These are phyloP conservation scores for Lacanobia oleracea DNA, from an alignment of 2,888 invertebrate species.

Conservation along the genomic window DNA sequence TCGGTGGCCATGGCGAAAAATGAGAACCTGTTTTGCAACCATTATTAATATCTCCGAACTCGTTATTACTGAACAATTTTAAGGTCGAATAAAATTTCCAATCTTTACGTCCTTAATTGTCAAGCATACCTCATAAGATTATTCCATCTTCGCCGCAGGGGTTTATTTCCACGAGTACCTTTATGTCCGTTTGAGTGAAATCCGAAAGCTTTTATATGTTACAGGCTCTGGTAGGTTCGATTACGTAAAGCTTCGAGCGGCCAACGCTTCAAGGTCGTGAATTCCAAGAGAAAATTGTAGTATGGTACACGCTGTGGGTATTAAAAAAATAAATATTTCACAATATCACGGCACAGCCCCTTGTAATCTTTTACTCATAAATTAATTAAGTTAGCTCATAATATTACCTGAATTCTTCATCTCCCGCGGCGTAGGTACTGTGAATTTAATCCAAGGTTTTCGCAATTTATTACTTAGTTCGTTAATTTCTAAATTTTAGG, in stretches of 20 bases:
- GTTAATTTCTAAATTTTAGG: constrained; percentile 47
- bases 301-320: constrained; percentile 27
- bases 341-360: constrained; percentile 62
- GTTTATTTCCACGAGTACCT: constrained; percentile 45
- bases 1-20: neutral
- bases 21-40: constrained; percentile 1
- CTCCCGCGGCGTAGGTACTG: constrained; percentile 52
- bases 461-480: constrained; percentile 54
- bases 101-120: constrained; percentile 3
- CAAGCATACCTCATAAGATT: constrained; percentile 13
- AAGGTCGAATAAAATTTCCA: neutral
- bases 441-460: constrained; percentile 56
- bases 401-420: constrained; percentile 64
- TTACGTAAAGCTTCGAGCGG: constrained; percentile 45
- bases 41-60: neutral
- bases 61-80: neutral
- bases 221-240: constrained; percentile 38
- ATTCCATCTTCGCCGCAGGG: constrained; percentile 22
- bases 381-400: constrained; percentile 71
- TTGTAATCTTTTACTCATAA: constrained; percentile 71
- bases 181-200: constrained; percentile 47
- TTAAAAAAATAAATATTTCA: constrained; percentile 59
- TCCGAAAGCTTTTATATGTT: constrained; percentile 47
- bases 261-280: constrained; percentile 46
- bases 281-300: constrained; percentile 41